Conservation (phyloP, 2,888 invertebrate species). For the Lepidocyrtoides sp. region DNA sequence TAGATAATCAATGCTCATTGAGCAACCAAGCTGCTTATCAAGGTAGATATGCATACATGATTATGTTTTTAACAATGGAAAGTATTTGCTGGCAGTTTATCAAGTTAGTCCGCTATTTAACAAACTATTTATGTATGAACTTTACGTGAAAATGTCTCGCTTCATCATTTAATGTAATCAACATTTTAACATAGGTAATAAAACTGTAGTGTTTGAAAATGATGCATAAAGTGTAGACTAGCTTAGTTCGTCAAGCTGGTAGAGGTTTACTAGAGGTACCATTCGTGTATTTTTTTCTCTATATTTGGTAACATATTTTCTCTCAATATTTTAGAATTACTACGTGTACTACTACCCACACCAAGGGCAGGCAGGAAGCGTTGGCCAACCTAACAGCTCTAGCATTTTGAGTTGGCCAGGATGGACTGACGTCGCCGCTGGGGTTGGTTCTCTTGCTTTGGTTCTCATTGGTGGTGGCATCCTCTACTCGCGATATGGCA, state of each 20-base stretch:
- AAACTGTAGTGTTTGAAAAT: too few species aligned
- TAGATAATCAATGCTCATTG: neutral
- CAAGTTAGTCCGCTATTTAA: neutral
- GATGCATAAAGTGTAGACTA: neutral
- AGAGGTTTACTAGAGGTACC: too few species aligned
- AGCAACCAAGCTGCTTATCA: conserved; percentile 6
- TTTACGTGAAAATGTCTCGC: neutral
- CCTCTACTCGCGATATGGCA: conserved; percentile 74
- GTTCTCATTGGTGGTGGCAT: conserved; percentile 78
- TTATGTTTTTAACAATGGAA: neutral
- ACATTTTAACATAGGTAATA: too few species aligned
- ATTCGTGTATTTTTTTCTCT: neutral
- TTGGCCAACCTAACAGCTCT: conserved; percentile 67
- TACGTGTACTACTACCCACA: conserved; percentile 82
- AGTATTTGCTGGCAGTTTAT: conserved; percentile 11
- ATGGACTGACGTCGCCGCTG: conserved; percentile 78
- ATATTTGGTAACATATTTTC: neutral
- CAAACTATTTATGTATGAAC: too few species aligned
- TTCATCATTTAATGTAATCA: neutral
- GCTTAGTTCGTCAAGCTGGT: neutral
- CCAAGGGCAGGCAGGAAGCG: conserved; percentile 34
- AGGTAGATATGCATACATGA: neutral
- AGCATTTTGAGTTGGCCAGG: conserved; percentile 59
- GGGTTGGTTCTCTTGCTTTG: conserved; percentile 71
- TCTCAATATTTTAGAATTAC: conserved; percentile 72